A percentile compares a stretch with the other conserved stretches of the same genome.
Evolutionary conservation across 1,140 invertebrate species (phyloP).

Genomic region (Lithobius niger): DNA sequence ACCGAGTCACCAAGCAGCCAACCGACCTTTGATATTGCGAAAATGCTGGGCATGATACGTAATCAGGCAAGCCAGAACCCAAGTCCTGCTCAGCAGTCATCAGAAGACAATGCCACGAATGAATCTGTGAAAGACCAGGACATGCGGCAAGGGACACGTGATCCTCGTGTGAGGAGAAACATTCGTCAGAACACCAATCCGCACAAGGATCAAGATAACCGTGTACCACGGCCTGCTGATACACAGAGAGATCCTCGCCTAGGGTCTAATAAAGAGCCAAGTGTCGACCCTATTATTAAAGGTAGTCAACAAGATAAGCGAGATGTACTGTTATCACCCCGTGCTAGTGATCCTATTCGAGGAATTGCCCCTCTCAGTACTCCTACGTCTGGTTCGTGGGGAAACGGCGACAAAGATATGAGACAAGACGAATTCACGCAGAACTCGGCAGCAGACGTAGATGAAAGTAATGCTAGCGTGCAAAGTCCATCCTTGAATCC

Average conservation of each 20-base stretch:
- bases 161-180: not conserved
- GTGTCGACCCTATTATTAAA: too few species aligned
- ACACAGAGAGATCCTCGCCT: too few species aligned
- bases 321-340: too few species aligned
- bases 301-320: too few species aligned
- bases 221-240: too few species aligned
- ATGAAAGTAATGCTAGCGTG: not conserved
- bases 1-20: not conserved
- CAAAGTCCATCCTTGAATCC: not conserved
- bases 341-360: too few species aligned
- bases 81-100: not conserved
- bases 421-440: not conserved
- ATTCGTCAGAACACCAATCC: too few species aligned
- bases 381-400: too few species aligned
- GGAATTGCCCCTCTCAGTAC: too few species aligned
- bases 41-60: not conserved
- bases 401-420: not conserved
- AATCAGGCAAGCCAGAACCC: not conserved
- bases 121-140: not conserved
- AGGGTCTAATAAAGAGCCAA: too few species aligned
- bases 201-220: too few species aligned
- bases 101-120: not conserved
- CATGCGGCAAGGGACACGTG: not conserved
- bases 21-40: not conserved
- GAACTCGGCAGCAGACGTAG: not conserved